A percentile compares a stretch with the other conserved stretches of the same genome.
Evolutionary conservation across 1,140 invertebrate genomes (phyloP).

Genomic region (Drosophila grimshawi): DNA sequence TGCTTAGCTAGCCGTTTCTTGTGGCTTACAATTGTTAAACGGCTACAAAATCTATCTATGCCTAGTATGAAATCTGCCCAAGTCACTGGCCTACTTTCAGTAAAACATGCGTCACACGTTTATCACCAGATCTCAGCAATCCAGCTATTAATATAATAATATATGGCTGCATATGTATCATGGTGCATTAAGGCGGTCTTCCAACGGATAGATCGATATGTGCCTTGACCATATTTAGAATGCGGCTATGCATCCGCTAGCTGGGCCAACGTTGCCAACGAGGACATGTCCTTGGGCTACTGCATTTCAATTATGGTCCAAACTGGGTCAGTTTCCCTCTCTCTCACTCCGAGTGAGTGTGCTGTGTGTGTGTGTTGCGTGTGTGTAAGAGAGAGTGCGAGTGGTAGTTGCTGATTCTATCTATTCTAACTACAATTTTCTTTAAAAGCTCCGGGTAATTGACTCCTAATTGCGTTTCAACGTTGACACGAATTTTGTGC

Average conservation of each 20-base stretch:
- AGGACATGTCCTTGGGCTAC: slow-evolving; percentile 49
- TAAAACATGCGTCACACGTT: too few relatives aligned
- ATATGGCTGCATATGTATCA: neutral
- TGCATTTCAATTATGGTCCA: slow-evolving; percentile 57
- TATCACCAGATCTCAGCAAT: neutral
- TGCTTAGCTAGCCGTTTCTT: too few relatives aligned
- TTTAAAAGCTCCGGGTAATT: slow-evolving; percentile 21
- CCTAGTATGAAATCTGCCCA: neutral
- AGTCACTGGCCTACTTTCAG: neutral
- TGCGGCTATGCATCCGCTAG: slow-evolving; percentile 19
- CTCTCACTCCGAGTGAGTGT: neutral
- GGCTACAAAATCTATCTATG: too few relatives aligned
- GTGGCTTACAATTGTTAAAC: too few relatives aligned
- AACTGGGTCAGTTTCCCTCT: slow-evolving; percentile 41
- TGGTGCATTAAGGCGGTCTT: neutral
- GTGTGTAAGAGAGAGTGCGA: slow-evolving; percentile 8
- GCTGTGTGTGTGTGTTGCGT: slow-evolving; percentile 1
- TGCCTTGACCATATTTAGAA: slow-evolving; percentile 50
- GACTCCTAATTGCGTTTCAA: slow-evolving; percentile 27
- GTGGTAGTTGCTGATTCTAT: neutral
- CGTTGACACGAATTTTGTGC: neutral
- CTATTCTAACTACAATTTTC: slow-evolving; percentile 15
- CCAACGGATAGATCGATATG: slow-evolving; percentile 34
- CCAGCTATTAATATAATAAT: neutral
- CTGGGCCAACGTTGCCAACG: slow-evolving; percentile 22